Conservation (phyloP, 2,113 vertebrate species). For the Polypterus bichir region DNA sequence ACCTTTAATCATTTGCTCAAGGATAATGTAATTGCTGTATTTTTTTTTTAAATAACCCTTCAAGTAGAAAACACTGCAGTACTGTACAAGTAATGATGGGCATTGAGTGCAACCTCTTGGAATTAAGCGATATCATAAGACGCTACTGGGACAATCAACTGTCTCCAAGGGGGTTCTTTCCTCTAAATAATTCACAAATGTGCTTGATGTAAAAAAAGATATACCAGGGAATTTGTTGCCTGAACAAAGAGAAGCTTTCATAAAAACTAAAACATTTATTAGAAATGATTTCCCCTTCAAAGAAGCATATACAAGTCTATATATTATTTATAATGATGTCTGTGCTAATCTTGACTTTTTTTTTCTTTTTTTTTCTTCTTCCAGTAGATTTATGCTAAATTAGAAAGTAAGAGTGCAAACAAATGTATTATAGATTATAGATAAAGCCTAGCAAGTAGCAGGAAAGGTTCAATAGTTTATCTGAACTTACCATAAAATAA, state of each 20-base stretch:
- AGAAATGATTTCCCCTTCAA: background rate
- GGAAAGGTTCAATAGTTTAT: slow-evolving; percentile 2
- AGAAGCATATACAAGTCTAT: background rate
- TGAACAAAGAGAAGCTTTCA: background rate
- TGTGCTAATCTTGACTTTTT: background rate
- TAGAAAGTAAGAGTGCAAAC: background rate
- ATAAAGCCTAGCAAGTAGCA: background rate
- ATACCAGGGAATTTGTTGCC: background rate
- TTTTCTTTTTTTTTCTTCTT: background rate
- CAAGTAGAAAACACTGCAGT: too few species aligned
- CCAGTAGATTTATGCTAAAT: background rate
- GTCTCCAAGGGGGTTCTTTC: too few species aligned
- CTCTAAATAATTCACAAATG: too few species aligned
- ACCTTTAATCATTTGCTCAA: too few species aligned
- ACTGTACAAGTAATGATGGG: too few species aligned
- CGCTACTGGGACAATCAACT: too few species aligned
- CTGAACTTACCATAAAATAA: slow-evolving; percentile 6
- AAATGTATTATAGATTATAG: background rate
- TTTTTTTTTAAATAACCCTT: too few species aligned
- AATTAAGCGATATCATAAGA: too few species aligned
- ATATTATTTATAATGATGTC: background rate
- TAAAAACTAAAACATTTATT: background rate
- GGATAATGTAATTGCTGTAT: too few species aligned
- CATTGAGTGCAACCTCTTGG: too few species aligned
- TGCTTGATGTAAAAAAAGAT: background rate